These are phyloP conservation scores for Pegea sp. DNA, from an alignment of 23 tunicate species.

Conservation along the genomic window DNA sequence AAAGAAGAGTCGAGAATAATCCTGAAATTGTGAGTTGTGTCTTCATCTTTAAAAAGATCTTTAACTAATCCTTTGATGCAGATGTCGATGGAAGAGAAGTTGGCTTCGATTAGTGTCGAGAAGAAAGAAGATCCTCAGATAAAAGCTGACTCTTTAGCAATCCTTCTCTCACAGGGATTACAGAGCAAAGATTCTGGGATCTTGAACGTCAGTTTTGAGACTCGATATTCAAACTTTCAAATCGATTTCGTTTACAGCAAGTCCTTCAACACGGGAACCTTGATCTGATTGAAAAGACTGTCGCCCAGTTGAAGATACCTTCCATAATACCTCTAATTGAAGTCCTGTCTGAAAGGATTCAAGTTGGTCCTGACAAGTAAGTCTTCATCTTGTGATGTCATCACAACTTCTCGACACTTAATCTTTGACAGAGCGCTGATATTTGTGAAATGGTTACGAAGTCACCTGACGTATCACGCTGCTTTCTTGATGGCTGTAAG, in stretches of 20 bases:
- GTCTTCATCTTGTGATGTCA: not conserved
- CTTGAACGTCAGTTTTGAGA: slow-evolving; percentile 21
- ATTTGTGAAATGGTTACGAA: slow-evolving; percentile 42
- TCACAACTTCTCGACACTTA: not conserved
- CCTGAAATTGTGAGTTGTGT: too few species aligned
- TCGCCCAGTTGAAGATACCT: slow-evolving; percentile 21
- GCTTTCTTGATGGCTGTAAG: slow-evolving; percentile 77
- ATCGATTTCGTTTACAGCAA: slow-evolving; percentile 15
- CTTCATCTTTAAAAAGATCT: too few species aligned
- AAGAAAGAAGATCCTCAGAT: slow-evolving; percentile 1
- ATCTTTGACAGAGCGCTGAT: slow-evolving; percentile 29
- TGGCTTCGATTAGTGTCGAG: slow-evolving; percentile 17
- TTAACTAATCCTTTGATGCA: not conserved
- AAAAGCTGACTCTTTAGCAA: slow-evolving; percentile 37
- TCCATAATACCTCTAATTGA: slow-evolving; percentile 37
- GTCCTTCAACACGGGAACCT: slow-evolving; percentile 58
- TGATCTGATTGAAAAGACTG: slow-evolving; percentile 30
- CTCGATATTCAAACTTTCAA: not conserved
- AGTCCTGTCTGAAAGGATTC: slow-evolving; percentile 27
- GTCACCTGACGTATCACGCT: slow-evolving; percentile 28
- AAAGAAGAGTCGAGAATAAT: too few species aligned
- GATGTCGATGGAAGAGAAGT: slow-evolving; percentile 64
- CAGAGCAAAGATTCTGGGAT: slow-evolving; percentile 64
- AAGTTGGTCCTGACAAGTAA: slow-evolving; percentile 35
- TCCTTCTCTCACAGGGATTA: slow-evolving; percentile 54